Base-by-base conservation (phyloP, 30 jellyfish, hydroid and myxozoan species). In the Turritopsis rubra region DNA sequence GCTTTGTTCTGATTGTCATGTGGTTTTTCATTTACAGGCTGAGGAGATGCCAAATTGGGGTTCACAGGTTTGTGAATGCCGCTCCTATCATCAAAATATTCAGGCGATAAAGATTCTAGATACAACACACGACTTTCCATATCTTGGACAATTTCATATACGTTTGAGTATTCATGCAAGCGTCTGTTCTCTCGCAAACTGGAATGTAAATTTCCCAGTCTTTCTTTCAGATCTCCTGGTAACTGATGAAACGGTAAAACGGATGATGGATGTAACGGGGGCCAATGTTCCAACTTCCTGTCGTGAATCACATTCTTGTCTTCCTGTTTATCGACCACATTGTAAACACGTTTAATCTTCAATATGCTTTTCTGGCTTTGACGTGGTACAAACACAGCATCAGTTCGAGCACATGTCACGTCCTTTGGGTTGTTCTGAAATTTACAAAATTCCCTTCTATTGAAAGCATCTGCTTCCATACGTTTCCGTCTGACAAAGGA, bases 321-420 rank as follows among this genome's bases (percentile, higher is more conserved):
- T 29, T 82, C 72, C 18, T 70, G 82, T 26, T 82, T 28, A 21
- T 22, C 71, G 29, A 25, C 28, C 16, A 68, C 71, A 71, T 82
- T 82, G 70, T 68, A 24, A 8, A 82, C 85, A 26, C 84, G 81
- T 54, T 71, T 52, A 16, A 82, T 86, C 84, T 89, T 85, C 19
- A 94, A 31, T 18, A 94, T 53, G 75, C 99, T 94, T 86, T 94
- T 94, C 41, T 79, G 79, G 52, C 97, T 94, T 28, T 83, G 97
- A 25, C 99, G 74, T 53, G 89, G 97, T 17, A 94, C 96, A 71
- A 65, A 86, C 17, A 92, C 96, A 1, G 99, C 97, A 73, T 94
- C 99, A 52, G 99, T 89, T 60, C 99, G 92, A 24, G 99, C 99
- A 81, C 99, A 94, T 4, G 99, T 84, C 24, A 89, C 54, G 18